Conservation (phyloP, 2,888 invertebrate genomes). For the Mesorhabditis spiculigera region DNA sequence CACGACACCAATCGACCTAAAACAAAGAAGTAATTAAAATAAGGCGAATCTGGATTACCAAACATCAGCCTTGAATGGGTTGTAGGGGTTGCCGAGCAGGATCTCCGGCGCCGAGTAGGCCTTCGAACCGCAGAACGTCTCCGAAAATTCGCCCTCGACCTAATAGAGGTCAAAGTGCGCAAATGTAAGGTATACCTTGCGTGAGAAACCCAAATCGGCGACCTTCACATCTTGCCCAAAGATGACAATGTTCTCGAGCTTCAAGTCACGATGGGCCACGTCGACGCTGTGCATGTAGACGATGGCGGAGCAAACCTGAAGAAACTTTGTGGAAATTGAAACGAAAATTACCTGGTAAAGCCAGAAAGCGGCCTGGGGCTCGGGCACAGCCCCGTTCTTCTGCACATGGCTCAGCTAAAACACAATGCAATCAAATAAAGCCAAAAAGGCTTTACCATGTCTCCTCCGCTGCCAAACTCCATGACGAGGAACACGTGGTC, state of each 20-base stretch:
- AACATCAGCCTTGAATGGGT: slow-evolving; percentile 62
- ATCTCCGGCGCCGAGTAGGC: slow-evolving; percentile 61
- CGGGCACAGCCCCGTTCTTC: slow-evolving; percentile 59
- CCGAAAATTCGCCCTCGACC: slow-evolving; percentile 39
- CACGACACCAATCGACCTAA: slow-evolving; percentile 61
- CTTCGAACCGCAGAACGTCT: slow-evolving; percentile 63
- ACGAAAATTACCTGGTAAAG: slow-evolving; percentile 51
- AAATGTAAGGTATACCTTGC: slow-evolving; percentile 24
- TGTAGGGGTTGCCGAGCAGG: slow-evolving; percentile 60
- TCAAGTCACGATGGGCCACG: slow-evolving; percentile 63
- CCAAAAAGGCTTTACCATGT: slow-evolving; percentile 45
- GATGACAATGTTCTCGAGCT: slow-evolving; percentile 64
- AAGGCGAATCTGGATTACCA: slow-evolving; percentile 49
- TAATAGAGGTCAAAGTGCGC: background rate
- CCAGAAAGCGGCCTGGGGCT: slow-evolving; percentile 59
- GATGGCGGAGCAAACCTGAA: background rate
- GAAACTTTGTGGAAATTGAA: too few species aligned
- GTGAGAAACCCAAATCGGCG: slow-evolving; percentile 63
- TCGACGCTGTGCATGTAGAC: slow-evolving; percentile 20
- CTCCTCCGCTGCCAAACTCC: slow-evolving; percentile 61
- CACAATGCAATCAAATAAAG: background rate
- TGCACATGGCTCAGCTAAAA: slow-evolving; percentile 60
- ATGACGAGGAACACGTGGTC: slow-evolving; percentile 59
- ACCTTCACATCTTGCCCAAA: slow-evolving; percentile 59
- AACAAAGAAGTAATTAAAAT: background rate